Percentiles rank a stretch among this genome's conserved stretches.
phyloP scores from a whole-genome alignment of 2,113 vertebrate species.

The Acrocephalus kingi region DNA sequence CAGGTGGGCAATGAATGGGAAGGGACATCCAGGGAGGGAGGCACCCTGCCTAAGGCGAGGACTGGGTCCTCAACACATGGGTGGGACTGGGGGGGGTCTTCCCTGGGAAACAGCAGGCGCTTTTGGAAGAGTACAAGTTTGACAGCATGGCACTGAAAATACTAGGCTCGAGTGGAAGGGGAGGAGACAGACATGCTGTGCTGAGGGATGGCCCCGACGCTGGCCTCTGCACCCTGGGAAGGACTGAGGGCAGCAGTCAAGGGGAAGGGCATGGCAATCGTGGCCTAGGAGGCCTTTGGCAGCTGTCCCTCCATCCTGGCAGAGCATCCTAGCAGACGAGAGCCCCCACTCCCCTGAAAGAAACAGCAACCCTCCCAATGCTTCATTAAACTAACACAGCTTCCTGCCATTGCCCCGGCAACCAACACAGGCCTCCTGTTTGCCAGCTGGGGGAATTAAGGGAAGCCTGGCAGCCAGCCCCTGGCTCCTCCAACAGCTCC shows the following conservation, averaged over 20 bases:
- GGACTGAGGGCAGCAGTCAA: background rate
- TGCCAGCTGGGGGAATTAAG: constrained; percentile 68
- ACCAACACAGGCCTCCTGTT: constrained; percentile 62
- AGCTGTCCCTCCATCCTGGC: background rate
- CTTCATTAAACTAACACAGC: constrained; percentile 64
- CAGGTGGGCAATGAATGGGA: accelerated
- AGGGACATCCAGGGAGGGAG: background rate
- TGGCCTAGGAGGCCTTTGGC: background rate
- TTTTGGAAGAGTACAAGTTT: background rate
- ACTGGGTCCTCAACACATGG: accelerated
- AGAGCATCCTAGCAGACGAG: background rate
- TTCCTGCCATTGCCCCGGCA: constrained; percentile 60
- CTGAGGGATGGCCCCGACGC: accelerated
- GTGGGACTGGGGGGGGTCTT: no score
- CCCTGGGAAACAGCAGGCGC: background rate
- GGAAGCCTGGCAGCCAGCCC: constrained; percentile 45
- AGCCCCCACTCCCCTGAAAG: background rate
- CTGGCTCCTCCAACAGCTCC: background rate
- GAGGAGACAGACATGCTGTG: background rate
- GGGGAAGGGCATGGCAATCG: background rate
- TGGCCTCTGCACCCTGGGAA: background rate
- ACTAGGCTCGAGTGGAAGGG: background rate
- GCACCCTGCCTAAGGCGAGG: accelerated
- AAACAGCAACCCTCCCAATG: constrained; percentile 49
- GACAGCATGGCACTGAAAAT: background rate